Percentiles rank a stretch among this genome's conserved stretches.
These are phyloP conservation scores for Pyrrhopygopsis socrates DNA, from an alignment of 2,888 invertebrate genomes.

Conservation along the genomic window DNA sequence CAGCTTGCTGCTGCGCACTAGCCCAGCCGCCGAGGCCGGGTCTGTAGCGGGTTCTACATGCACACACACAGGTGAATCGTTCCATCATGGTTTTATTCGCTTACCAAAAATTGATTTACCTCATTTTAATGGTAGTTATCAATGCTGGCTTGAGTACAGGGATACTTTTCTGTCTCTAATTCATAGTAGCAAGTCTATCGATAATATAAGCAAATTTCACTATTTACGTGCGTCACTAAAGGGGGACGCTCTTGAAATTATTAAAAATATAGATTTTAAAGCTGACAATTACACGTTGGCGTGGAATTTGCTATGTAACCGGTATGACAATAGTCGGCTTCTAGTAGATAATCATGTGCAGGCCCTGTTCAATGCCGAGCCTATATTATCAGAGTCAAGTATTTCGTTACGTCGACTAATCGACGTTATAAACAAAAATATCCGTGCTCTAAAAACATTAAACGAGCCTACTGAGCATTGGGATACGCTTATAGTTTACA, in stretches of 20 bases:
- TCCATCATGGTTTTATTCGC: slow-evolving; percentile 15
- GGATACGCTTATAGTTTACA: slow-evolving; percentile 2
- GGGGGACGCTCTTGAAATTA: slow-evolving; percentile 46
- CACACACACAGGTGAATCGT: not conserved
- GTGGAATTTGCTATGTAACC: slow-evolving; percentile 56
- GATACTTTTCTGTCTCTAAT: slow-evolving; percentile 45
- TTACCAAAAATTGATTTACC: slow-evolving; percentile 65
- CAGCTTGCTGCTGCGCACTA: not conserved
- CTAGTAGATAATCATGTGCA: slow-evolving; percentile 34
- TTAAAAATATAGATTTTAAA: slow-evolving; percentile 63
- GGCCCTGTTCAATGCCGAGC: slow-evolving; percentile 18
- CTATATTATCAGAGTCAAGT: not conserved
- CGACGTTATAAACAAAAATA: slow-evolving; percentile 2
- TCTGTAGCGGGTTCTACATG: not conserved
- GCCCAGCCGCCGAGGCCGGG: not conserved
- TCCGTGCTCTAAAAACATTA: not conserved
- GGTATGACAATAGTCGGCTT: slow-evolving; percentile 56
- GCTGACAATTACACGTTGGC: slow-evolving; percentile 47
- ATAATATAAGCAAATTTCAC: slow-evolving; percentile 53
- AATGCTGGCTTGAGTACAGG: slow-evolving; percentile 62
- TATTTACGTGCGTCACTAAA: slow-evolving; percentile 58
- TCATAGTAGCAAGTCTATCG: slow-evolving; percentile 25
- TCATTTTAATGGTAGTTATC: slow-evolving; percentile 55
- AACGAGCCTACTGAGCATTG: slow-evolving; percentile 25
- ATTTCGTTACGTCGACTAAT: not conserved